phyloP scores from a whole-genome alignment of 1,140 invertebrate species.

The Bradysia coprophila region DNA sequence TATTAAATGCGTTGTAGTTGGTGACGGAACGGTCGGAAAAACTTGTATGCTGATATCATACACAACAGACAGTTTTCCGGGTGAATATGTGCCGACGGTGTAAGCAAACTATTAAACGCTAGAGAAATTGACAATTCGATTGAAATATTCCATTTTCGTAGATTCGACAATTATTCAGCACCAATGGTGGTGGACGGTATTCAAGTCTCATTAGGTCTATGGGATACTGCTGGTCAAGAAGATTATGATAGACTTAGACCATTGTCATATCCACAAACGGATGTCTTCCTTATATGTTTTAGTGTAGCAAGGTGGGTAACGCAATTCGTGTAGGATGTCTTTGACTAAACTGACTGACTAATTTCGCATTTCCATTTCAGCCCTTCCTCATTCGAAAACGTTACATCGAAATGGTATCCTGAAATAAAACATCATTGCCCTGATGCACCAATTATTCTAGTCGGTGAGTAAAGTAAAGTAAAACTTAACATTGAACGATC shows the following conservation, averaged over 20 bases:
- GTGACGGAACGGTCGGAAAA: conserved; percentile 87
- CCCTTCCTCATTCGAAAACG: conserved; percentile 97
- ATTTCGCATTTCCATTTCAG: conserved; percentile 28
- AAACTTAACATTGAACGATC: no score
- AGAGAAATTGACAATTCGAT: conserved; percentile 3
- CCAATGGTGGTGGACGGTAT: conserved; percentile 96
- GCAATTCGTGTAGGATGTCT: no score
- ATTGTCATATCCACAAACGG: conserved; percentile 87
- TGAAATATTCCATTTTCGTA: conserved; percentile 23
- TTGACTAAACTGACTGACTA: not conserved
- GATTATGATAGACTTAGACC: conserved; percentile 93
- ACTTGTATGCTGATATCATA: conserved; percentile 99
- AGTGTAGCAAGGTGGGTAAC: conserved; percentile 59
- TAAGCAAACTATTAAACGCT: conserved; percentile 31
- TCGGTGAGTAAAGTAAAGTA: conserved; percentile 44
- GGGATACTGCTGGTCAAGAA: conserved; percentile 94
- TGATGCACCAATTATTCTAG: conserved; percentile 93
- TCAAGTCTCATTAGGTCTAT: conserved; percentile 84
- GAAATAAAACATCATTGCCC: conserved; percentile 98
- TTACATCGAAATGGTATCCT: conserved; percentile 96
- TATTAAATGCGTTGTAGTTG: conserved; percentile 70
- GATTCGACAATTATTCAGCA: conserved; percentile 95
- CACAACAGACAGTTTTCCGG: conserved; percentile 96
- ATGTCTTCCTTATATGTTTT: conserved; percentile 98
- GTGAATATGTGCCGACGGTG: conserved; percentile 94